Evolutionary conservation across 1,140 invertebrate genomes (phyloP).

Genomic region (Zaprionus africanus): DNA sequence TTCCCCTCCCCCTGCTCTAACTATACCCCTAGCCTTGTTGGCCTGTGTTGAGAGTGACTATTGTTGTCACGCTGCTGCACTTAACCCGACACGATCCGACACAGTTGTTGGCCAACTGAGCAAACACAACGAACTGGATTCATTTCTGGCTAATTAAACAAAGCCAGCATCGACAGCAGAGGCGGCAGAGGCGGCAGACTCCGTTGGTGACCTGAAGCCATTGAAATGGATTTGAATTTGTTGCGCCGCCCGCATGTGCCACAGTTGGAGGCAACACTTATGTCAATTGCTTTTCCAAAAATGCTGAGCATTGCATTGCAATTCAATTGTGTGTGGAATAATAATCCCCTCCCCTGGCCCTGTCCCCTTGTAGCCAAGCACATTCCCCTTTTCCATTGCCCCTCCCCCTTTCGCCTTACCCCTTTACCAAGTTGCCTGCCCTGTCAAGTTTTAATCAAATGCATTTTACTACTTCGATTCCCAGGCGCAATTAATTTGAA

Average conservation of each 20-base stretch:
- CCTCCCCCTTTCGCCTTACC: neutral
- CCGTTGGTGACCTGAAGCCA: conserved; percentile 14
- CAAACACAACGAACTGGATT: conserved; percentile 8
- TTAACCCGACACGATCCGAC: conserved; percentile 24
- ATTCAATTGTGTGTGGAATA: conserved; percentile 15
- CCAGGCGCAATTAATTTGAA: conserved; percentile 81
- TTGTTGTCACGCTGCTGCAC: conserved; percentile 49
- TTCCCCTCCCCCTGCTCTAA: neutral
- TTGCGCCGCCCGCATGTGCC: conserved; percentile 57
- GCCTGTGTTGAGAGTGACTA: neutral
- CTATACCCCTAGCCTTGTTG: neutral
- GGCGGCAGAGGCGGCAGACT: neutral
- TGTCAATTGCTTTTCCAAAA: conserved; percentile 12
- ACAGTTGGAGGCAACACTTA: neutral
- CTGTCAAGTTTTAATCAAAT: conserved; percentile 82
- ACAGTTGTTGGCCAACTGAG: conserved; percentile 11
- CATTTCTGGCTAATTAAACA: conserved; percentile 39
- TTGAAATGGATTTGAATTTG: conserved; percentile 63
- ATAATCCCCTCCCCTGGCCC: neutral
- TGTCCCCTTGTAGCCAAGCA: no score
- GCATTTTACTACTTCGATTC: conserved; percentile 73
- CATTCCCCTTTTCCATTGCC: conserved; percentile 2
- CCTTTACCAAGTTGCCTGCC: no score
- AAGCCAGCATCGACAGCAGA: neutral
- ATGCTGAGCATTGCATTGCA: conserved; percentile 14